Conservation (phyloP, 1,140 invertebrate species). For the Alviniconcha marisindica region DNA sequence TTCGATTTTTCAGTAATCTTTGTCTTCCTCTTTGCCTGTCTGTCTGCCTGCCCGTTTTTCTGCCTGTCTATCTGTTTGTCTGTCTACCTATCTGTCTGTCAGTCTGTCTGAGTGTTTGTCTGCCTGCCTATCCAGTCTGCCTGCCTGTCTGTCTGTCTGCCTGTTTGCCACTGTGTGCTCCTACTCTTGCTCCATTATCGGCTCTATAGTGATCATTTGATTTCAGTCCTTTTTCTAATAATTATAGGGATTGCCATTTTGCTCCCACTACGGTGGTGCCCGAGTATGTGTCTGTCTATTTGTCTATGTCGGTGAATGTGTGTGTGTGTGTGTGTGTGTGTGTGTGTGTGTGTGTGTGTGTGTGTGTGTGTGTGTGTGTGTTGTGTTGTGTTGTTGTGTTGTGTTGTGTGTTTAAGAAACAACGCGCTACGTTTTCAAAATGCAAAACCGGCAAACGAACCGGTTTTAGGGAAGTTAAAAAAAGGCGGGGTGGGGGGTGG, state of each 20-base stretch:
- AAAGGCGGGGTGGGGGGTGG: background rate
- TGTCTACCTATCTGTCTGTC: background rate
- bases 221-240: too few relatives aligned
- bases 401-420: too few relatives aligned
- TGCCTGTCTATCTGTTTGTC: background rate
- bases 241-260: too few relatives aligned
- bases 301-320: background rate
- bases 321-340: background rate
- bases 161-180: background rate
- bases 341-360: slow-evolving; percentile 12
- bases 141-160: background rate
- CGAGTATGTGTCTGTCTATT: background rate
- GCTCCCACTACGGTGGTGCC: background rate
- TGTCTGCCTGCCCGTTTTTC: background rate
- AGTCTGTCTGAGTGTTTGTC: background rate
- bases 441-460: background rate
- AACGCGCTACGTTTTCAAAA: too few relatives aligned
- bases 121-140: background rate
- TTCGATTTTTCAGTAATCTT: background rate
- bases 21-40: background rate
- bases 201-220: too few relatives aligned
- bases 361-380: background rate
- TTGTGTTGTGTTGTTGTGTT: background rate
- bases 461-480: background rate
- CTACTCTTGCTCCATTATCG: too few relatives aligned